Evolutionary conservation across 2,113 vertebrate genomes (phyloP).

Genomic region (Camarhynchus parvulus): DNA sequence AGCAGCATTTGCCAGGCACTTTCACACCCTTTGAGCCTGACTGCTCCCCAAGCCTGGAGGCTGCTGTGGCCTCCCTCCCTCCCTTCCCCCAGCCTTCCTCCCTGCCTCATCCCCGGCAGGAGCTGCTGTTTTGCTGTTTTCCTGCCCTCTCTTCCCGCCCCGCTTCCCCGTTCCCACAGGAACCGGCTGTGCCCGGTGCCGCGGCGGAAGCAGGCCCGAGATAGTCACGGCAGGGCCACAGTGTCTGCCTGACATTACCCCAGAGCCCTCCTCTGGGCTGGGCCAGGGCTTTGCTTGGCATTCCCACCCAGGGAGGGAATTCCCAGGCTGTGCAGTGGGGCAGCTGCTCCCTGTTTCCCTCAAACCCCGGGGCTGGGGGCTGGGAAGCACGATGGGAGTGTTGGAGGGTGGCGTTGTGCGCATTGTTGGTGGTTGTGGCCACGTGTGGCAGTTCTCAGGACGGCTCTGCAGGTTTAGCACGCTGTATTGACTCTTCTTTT

Average conservation of each 20-base stretch:
- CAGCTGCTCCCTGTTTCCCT: background rate
- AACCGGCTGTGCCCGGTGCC: constrained; percentile 60
- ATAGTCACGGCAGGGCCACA: constrained; percentile 43
- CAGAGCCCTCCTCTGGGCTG: background rate
- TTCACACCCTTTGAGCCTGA: background rate
- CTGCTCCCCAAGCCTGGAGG: background rate
- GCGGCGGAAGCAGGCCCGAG: constrained; percentile 52
- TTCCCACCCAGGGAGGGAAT: background rate
- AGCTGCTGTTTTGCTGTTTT: constrained; percentile 47
- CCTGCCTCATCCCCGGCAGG: background rate
- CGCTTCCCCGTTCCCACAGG: constrained; percentile 80
- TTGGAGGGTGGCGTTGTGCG: background rate
- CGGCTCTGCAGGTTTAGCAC: background rate
- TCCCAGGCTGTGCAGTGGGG: rapidly evolving
- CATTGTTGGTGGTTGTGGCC: rapidly evolving
- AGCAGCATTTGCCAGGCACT: rapidly evolving
- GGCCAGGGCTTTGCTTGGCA: background rate
- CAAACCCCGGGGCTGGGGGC: rapidly evolving
- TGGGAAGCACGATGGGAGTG: rapidly evolving
- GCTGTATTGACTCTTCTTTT: background rate
- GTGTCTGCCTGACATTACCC: constrained; percentile 54
- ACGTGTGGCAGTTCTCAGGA: background rate
- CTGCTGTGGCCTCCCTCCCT: background rate
- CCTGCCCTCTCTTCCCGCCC: constrained; percentile 60
- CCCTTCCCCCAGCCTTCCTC: constrained; percentile 3